A percentile compares a stretch with the other conserved stretches of the same genome.
Evolutionary conservation across 92 coral and sea anemone genomes (phyloP).

Genomic region (Phenganax stokvisi): DNA sequence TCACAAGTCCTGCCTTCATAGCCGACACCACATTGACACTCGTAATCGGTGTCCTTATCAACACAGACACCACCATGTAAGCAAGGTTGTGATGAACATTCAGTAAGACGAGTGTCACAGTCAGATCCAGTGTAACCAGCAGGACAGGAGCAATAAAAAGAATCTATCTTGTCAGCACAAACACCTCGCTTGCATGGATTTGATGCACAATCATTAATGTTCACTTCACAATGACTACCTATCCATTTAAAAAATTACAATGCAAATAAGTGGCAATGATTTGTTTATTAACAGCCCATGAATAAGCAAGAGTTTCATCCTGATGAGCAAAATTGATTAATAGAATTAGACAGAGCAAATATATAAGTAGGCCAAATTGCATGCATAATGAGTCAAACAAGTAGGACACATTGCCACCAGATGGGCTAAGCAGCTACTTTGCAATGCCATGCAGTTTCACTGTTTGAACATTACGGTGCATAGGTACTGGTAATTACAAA

Average conservation of each 20-base stretch:
- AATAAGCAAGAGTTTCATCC: too few relatives aligned
- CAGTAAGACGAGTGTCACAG: constrained; percentile 69
- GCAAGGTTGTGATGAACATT: constrained; percentile 84
- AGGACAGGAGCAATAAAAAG: constrained; percentile 71
- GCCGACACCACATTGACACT: constrained; percentile 87
- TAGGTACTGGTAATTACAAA: too few relatives aligned
- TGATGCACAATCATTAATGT: constrained; percentile 79
- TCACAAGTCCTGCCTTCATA: constrained; percentile 74
- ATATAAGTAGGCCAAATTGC: too few relatives aligned
- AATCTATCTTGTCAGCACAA: constrained; percentile 74
- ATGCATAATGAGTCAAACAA: too few relatives aligned
- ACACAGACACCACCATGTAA: constrained; percentile 78
- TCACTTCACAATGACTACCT: constrained; percentile 92
- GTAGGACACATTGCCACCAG: too few relatives aligned
- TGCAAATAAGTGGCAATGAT: background rate
- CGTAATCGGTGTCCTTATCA: constrained; percentile 56
- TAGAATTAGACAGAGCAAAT: too few relatives aligned
- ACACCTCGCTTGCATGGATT: constrained; percentile 76
- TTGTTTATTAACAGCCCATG: too few relatives aligned
- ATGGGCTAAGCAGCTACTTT: too few relatives aligned
- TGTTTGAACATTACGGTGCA: too few relatives aligned
- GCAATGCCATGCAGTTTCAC: too few relatives aligned
- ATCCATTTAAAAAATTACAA: background rate
- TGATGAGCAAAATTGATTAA: too few relatives aligned
- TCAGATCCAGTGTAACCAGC: constrained; percentile 73